Conservation (phyloP, 2,113 vertebrate species). For the Menidia beryllina region DNA sequence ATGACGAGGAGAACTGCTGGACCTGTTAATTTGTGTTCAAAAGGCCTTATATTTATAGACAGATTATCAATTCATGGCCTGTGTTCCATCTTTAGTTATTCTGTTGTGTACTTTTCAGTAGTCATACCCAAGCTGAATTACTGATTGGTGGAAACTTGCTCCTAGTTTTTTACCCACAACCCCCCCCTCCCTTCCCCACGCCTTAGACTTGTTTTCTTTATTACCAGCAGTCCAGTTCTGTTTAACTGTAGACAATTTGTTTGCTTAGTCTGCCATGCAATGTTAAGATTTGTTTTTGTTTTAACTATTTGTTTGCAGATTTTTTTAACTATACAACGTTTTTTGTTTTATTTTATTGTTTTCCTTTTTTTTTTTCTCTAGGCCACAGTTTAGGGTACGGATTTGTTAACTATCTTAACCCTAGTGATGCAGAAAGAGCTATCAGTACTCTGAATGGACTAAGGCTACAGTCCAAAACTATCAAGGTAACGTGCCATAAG, state of each 20-base stretch:
- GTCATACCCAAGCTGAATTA: slow-evolving; percentile 14
- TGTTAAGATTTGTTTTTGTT: slow-evolving; percentile 80
- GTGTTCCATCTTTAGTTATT: slow-evolving; percentile 23
- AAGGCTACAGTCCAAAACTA: slow-evolving; percentile 99
- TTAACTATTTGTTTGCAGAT: slow-evolving; percentile 80
- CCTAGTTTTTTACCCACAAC: slow-evolving; percentile 29
- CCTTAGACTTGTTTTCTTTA: slow-evolving; percentile 54
- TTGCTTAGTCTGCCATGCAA: slow-evolving; percentile 75
- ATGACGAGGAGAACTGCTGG: slow-evolving; percentile 2
- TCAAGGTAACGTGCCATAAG: slow-evolving; percentile 94
- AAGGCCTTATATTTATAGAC: neutral
- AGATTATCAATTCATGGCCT: slow-evolving; percentile 9
- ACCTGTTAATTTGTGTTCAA: neutral
- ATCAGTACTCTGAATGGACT: slow-evolving; percentile 99
- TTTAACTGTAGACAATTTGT: slow-evolving; percentile 63
- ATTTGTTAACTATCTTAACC: slow-evolving; percentile 99
- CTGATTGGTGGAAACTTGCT: slow-evolving; percentile 32
- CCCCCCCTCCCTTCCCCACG: too few species aligned
- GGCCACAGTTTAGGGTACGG: slow-evolving; percentile 99
- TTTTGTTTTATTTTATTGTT: slow-evolving; percentile 87
- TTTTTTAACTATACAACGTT: slow-evolving; percentile 81
- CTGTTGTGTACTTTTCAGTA: slow-evolving; percentile 30
- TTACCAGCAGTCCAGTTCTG: slow-evolving; percentile 46
- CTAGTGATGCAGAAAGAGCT: slow-evolving; percentile 98
- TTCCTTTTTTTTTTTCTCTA: slow-evolving; percentile 87